Evolutionary conservation across 64 coral and sea anemone genomes (phyloP).

Genomic region (Platygyra sinensis): DNA sequence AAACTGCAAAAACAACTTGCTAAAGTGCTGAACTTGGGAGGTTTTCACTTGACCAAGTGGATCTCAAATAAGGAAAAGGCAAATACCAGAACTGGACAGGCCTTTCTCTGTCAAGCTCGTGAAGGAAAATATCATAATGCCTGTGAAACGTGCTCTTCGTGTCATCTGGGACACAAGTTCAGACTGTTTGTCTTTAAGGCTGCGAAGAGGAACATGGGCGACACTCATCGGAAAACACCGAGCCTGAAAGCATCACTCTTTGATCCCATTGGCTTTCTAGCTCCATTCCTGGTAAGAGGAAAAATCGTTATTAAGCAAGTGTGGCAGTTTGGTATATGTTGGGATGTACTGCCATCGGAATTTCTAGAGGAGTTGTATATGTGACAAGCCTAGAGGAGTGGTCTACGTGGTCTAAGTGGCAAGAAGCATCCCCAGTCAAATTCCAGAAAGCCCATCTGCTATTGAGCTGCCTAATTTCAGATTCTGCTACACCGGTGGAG

Average conservation of each 20-base stretch:
- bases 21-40: background rate
- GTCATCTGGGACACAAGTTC: slow-evolving; percentile 23
- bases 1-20: slow-evolving; percentile 12
- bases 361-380: slow-evolving; percentile 13
- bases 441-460: background rate
- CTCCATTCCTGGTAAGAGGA: slow-evolving; percentile 19
- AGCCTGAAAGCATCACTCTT: slow-evolving; percentile 31
- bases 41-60: slow-evolving; percentile 28
- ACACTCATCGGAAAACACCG: background rate
- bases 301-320: slow-evolving; percentile 20
- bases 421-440: no score
- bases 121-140: slow-evolving; percentile 7
- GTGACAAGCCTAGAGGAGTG: slow-evolving; percentile 3
- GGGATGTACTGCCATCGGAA: slow-evolving; percentile 15
- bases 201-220: background rate
- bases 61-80: slow-evolving; percentile 8
- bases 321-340: slow-evolving; percentile 16
- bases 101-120: no score
- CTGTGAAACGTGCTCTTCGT: slow-evolving; percentile 20
- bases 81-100: slow-evolving; percentile 20
- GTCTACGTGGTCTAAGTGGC: no score
- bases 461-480: background rate
- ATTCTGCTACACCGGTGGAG: background rate
- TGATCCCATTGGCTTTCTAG: slow-evolving; percentile 29
- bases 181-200: slow-evolving; percentile 32